Conservation (phyloP, 2,113 vertebrate species). For the Chamaea fasciata region DNA sequence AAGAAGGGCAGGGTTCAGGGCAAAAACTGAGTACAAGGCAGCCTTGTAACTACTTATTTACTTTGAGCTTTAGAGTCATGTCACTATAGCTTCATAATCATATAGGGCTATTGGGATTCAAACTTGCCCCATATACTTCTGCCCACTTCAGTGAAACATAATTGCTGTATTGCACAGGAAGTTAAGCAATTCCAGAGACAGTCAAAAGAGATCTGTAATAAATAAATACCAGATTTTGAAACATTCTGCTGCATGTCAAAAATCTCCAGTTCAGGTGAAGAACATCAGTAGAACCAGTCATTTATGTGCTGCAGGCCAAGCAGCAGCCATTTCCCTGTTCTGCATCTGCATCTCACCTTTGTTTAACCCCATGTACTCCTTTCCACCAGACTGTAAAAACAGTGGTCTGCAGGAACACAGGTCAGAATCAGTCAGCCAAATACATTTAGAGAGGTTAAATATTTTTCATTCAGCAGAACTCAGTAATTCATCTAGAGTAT, state of each 20-base stretch:
- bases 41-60: not conserved
- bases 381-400: not conserved
- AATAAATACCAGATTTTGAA: not conserved
- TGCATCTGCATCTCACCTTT: not conserved
- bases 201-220: not conserved
- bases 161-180: not conserved
- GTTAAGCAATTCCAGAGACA: not conserved
- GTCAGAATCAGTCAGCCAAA: not conserved
- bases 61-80: not conserved
- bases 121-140: not conserved
- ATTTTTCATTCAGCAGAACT: not conserved
- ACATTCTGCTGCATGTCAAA: not conserved
- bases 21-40: not conserved
- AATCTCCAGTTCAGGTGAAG: not conserved
- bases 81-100: not conserved
- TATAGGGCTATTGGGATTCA: not conserved
- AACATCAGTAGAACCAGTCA: not conserved
- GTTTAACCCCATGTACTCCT: not conserved
- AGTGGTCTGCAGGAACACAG: not conserved
- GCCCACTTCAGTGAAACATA: not conserved
- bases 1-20: not conserved
- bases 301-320: not conserved
- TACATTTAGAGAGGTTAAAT: not conserved
- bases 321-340: not conserved
- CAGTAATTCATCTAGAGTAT: not conserved